Conservation (phyloP, 2,797 vertebrate genomes). For the Kryptolebias ocellatus region DNA sequence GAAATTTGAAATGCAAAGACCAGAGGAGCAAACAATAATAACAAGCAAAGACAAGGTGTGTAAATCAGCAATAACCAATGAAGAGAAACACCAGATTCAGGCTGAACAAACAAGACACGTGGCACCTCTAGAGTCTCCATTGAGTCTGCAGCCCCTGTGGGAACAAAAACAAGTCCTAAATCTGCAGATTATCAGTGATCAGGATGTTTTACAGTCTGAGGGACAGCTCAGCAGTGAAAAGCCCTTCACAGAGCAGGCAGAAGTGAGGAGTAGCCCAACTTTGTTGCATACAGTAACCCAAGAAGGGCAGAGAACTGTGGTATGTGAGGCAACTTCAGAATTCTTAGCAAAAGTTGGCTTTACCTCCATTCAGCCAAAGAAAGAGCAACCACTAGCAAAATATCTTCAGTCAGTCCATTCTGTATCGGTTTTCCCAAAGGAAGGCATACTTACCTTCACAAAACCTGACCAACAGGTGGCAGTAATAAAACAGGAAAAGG, state of each 20-base stretch:
- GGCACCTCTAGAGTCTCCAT: conserved; percentile 44
- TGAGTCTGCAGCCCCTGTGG: conserved; percentile 54
- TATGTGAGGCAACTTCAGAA: conserved; percentile 66
- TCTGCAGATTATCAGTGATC: conserved; percentile 77
- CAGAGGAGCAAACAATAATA: conserved; percentile 61
- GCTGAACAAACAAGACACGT: conserved; percentile 63
- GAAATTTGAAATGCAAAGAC: conserved; percentile 45
- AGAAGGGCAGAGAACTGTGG: conserved; percentile 72
- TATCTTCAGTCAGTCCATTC: conserved; percentile 73
- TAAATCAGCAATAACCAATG: conserved; percentile 70
- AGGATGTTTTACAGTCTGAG: conserved; percentile 75
- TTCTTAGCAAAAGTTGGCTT: conserved; percentile 50
- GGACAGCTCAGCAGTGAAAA: conserved; percentile 65
- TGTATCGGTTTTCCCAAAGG: conserved; percentile 76
- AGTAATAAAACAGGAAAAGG: conserved; percentile 74
- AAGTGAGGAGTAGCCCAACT: conserved; percentile 58
- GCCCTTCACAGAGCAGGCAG: conserved; percentile 59
- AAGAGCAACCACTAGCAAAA: conserved; percentile 61
- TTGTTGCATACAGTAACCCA: conserved; percentile 68
- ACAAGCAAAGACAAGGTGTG: conserved; percentile 64
- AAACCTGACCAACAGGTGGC: conserved; percentile 72
- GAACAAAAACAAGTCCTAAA: conserved; percentile 69
- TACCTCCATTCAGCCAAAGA: conserved; percentile 48
- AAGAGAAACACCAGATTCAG: conserved; percentile 76
- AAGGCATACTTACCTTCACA: conserved; percentile 71